phyloP scores from a whole-genome alignment of 1,140 invertebrate genomes.

The Drosophila paulistorum region DNA sequence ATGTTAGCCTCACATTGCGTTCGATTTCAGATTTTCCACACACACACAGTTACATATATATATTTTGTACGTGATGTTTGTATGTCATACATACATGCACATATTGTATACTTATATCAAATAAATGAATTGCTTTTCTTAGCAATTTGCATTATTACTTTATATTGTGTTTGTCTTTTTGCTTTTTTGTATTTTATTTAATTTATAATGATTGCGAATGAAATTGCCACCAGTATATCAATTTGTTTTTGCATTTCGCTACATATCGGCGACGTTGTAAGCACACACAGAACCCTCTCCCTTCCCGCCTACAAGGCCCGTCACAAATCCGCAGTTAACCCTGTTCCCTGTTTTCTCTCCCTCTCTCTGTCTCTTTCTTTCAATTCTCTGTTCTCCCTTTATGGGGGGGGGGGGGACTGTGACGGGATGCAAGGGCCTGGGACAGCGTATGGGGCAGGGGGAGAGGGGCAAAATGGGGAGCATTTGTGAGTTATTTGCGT shows the following conservation, averaged over 20 bases:
- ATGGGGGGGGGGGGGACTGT: too few relatives aligned
- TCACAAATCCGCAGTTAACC: constrained; percentile 1
- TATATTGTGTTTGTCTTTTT: background rate
- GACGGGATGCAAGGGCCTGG: background rate
- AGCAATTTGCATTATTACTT: constrained; percentile 11
- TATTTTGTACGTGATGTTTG: background rate
- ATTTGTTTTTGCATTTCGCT: constrained; percentile 34
- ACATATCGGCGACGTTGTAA: constrained; percentile 14
- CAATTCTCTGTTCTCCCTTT: constrained; percentile 14
- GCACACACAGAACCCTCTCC: constrained; percentile 9
- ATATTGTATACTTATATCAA: constrained; percentile 4
- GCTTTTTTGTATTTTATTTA: background rate
- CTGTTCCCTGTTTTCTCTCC: constrained; percentile 9
- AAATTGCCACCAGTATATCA: constrained; percentile 34
- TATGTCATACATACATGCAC: background rate
- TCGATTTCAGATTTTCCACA: constrained; percentile 2
- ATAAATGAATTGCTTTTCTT: constrained; percentile 14
- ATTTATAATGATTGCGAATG: constrained; percentile 40
- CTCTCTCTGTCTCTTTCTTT: background rate
- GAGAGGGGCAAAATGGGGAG: background rate
- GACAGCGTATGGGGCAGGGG: background rate
- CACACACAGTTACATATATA: background rate
- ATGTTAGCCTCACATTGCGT: constrained; percentile 26
- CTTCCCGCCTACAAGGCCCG: background rate
- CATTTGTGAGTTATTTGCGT: constrained; percentile 69